Evolutionary conservation across 1,140 invertebrate genomes (phyloP), one percentile per base, ranked within the genome.

Genomic region (Cotesia glomerata): DNA sequence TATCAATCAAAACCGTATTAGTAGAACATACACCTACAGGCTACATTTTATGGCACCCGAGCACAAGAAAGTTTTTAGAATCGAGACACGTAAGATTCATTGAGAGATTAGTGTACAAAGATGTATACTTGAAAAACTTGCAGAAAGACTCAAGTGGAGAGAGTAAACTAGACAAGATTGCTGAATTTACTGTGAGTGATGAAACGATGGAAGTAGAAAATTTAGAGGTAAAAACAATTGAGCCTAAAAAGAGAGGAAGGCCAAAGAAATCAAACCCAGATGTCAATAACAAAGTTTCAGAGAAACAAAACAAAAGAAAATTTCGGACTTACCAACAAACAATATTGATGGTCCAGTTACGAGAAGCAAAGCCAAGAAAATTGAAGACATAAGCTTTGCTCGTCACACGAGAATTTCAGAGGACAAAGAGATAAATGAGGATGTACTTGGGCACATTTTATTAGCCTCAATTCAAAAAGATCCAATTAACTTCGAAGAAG

Each of bases 291-390:
- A 13, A n/a, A 26, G 11, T 61, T 45, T 45, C 56, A 69, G 68
- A 61, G 34, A 39, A 69, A 3, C 11, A 35, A 39, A 69, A 61
- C 32, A 45, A 58, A n/a, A 54, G 54, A 59, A 59, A 69, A 69
- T 26, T 16, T 45, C 56, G 16, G 35, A 69, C 13, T 9, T 7
- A 13, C 14, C 14, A 52, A 67, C 49, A 14, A 34, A 51, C 36
- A 52, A 36, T 45, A 67, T 9, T 69, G 66, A 69, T 16, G 66
- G 65, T 18, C 65, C 36, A 51, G 34, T 68, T 69, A 58, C 70
- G 14, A 72, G 61, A 56, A 72, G 70, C 52, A 64, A 72, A 72
- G 59, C 70, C 32, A 72, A 72, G 45, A 72, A 32, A 52, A 65
- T 72, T 52, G 18, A 64, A 32, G 70, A 72, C 35, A 64, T 54